phyloP scores from a whole-genome alignment of 1,140 invertebrate genomes.

The Drosophila bifasciata region DNA sequence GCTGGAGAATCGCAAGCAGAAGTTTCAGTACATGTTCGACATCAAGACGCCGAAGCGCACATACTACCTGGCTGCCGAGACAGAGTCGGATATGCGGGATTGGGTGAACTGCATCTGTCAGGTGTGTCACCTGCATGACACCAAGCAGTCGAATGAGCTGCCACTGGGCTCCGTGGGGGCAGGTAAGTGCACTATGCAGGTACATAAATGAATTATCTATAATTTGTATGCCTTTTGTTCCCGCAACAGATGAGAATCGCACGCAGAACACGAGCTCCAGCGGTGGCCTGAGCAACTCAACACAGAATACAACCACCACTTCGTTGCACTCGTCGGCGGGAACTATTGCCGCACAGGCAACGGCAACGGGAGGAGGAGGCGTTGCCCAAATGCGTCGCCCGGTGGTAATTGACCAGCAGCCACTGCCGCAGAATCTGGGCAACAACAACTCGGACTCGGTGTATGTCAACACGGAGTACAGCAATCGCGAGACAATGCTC shows the following conservation, averaged over 20 bases:
- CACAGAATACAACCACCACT: conserved; percentile 76
- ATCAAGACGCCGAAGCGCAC: conserved; percentile 94
- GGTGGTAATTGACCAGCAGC: conserved; percentile 70
- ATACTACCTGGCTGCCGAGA: conserved; percentile 96
- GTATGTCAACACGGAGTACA: conserved; percentile 78
- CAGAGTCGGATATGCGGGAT: conserved; percentile 95
- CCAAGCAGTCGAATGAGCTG: conserved; percentile 76
- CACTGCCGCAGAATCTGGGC: conserved; percentile 26
- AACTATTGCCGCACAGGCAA: conserved; percentile 15
- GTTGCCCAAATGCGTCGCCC: conserved; percentile 48
- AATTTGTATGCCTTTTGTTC: not conserved
- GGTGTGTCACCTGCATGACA: conserved; percentile 93
- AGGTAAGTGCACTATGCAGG: conserved; percentile 44
- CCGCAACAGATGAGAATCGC: conserved; percentile 68
- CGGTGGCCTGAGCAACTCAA: conserved; percentile 73
- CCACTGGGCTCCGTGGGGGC: conserved; percentile 50
- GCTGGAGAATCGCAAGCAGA: conserved; percentile 91
- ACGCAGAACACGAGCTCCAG: conserved; percentile 72
- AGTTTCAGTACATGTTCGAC: conserved; percentile 94
- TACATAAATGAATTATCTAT: too few relatives aligned
- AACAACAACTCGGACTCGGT: conserved; percentile 75
- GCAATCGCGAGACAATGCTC: conserved; percentile 70
- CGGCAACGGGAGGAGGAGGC: conserved; percentile 2
- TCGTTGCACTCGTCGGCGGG: conserved; percentile 75
- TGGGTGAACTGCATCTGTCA: conserved; percentile 97